Conservation (phyloP, 2,797 vertebrate genomes). For the Lerista edwardsae region DNA sequence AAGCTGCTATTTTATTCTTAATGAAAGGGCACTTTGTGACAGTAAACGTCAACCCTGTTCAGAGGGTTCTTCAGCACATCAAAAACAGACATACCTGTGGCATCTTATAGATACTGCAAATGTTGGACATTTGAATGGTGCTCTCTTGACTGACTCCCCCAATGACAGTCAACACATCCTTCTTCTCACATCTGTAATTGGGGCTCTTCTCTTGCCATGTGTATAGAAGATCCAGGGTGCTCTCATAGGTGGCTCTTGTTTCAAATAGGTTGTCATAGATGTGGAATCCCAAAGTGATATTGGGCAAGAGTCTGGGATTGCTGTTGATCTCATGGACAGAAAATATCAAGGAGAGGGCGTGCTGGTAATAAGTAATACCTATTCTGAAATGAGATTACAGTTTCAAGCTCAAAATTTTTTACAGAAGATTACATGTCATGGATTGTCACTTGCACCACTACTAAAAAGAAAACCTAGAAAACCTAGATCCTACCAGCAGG, state of each 20-base stretch:
- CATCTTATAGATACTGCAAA: constrained; percentile 16
- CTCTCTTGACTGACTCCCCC: not conserved
- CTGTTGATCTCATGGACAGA: constrained; percentile 10
- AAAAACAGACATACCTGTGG: constrained; percentile 1
- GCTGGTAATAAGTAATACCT: not conserved
- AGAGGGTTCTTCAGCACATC: too few relatives aligned
- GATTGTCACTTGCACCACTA: not conserved
- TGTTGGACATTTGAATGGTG: not conserved
- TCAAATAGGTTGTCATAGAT: constrained; percentile 7
- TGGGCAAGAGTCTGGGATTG: not conserved
- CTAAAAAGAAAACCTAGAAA: too few relatives aligned
- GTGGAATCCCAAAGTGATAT: constrained; percentile 4
- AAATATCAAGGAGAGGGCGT: not conserved
- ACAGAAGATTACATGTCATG: not conserved
- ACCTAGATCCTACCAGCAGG: too few relatives aligned
- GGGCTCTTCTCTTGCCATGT: not conserved
- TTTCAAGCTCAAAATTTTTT: not conserved
- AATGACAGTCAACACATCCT: not conserved
- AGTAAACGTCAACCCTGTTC: too few relatives aligned
- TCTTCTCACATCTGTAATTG: not conserved
- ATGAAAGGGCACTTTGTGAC: too few relatives aligned
- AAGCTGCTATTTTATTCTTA: too few relatives aligned
- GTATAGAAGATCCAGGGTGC: constrained; percentile 1
- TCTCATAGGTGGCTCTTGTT: not conserved
- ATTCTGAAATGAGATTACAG: not conserved